Conservation (phyloP, 2,113 vertebrate species). For the Gopherus flavomarginatus region DNA sequence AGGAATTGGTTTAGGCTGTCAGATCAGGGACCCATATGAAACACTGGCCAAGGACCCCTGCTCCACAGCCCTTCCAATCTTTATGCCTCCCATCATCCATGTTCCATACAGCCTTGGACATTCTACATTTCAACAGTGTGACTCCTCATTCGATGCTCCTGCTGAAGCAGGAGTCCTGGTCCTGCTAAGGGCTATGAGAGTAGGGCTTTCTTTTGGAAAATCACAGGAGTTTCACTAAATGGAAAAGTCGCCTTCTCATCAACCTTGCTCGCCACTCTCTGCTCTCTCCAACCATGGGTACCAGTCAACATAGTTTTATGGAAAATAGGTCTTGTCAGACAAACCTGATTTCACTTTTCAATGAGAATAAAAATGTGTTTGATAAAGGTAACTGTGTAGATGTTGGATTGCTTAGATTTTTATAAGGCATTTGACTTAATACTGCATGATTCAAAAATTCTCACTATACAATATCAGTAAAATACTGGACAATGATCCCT, state of each 20-base stretch:
- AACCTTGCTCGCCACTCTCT: not conserved
- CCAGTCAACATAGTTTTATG: not conserved
- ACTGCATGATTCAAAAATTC: not conserved
- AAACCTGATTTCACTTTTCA: not conserved
- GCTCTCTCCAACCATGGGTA: not conserved
- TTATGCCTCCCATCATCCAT: not conserved
- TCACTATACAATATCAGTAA: not conserved
- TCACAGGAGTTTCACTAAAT: not conserved
- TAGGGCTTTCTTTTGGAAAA: not conserved
- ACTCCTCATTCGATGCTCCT: not conserved
- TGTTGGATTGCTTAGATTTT: not conserved
- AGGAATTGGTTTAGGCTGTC: not conserved
- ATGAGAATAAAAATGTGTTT: not conserved
- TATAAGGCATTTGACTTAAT: not conserved
- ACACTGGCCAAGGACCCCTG: no score
- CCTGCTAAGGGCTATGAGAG: not conserved
- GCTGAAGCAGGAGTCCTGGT: not conserved
- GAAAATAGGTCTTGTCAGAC: not conserved
- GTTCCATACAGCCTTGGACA: not conserved
- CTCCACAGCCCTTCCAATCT: not conserved
- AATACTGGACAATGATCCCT: not conserved
- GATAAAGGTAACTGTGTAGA: not conserved
- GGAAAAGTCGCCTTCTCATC: not conserved
- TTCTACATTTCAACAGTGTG: not conserved
- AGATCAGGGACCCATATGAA: not conserved